Base-by-base conservation (phyloP, 35 echinoderm and acorn worm species). In the Ophiothrix spiculata region DNA sequence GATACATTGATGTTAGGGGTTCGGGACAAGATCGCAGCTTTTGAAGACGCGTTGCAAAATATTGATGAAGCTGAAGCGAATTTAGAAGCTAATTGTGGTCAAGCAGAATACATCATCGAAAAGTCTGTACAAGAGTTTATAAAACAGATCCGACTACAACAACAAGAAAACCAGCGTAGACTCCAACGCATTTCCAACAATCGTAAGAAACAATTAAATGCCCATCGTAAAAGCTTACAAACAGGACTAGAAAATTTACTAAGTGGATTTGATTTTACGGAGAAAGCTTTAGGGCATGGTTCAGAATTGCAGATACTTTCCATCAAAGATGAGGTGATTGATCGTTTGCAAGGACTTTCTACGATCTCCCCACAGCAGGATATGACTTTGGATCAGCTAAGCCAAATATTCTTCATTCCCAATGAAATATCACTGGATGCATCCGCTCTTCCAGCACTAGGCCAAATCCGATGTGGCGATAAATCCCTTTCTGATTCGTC, bases 241-340 rank as follows among this genome's bases (percentile, higher is more conserved):
- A 77, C 89, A 16, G 96, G 92, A 64, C 41, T 99, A 45, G 96
- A 99, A 77, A 99, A 99, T 79, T 84, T 99, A 23, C 82, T 93
- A 0, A 93, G 92, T 83, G 96, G 92, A 33, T 99, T 99, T 76
- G 96, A 99, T 37, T 99, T 99, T 78, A 99, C 96, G 31, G 92
- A 99, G 84, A 99, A 94, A 56, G 96, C 92, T 25, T 87, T 99
- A n/a, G 91, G 92, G n/a, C 96, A 99, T 75, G 96, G 96, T 19
- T 91, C 89, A 32, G 92, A 99, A 80, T 74, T 94, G 25, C 92
- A 99, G 40, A 99, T 99, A 38, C 81, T 99, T 31, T 99, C 92
- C n/a, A 99, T 99, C 31, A 99, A 99, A 83, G 96, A 99, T 76
- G 88, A 99, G 80, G 96, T 99, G 0, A 93, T 99, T 6, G 96